Percentiles rank a stretch among this genome's conserved stretches.
These are phyloP conservation scores for Phasia obesa DNA, from an alignment of 2,888 invertebrate genomes.

Conservation along the genomic window DNA sequence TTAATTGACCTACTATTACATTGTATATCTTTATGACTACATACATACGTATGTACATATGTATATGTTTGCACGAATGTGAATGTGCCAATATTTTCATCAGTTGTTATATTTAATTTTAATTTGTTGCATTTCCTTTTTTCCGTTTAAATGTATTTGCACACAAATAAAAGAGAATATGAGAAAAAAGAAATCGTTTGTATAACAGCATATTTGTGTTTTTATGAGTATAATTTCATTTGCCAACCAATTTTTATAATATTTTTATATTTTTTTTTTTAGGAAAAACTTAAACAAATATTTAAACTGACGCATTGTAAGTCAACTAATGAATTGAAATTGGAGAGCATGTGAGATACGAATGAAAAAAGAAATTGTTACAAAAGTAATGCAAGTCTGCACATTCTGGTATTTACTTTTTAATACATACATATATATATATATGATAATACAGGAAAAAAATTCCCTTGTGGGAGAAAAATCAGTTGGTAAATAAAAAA, in stretches of 20 bases:
- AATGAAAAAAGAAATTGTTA: neutral
- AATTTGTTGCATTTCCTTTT: slow-evolving; percentile 53
- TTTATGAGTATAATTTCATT: neutral
- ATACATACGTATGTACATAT: too few relatives aligned
- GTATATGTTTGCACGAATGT: neutral
- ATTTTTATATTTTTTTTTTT: slow-evolving; percentile 32
- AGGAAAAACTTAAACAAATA: slow-evolving; percentile 16
- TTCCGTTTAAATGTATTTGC: neutral
- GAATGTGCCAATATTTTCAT: slow-evolving; percentile 7
- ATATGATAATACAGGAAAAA: too few relatives aligned
- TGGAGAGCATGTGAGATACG: slow-evolving; percentile 9
- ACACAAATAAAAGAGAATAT: neutral
- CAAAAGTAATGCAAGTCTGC: neutral
- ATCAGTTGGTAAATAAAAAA: too few relatives aligned
- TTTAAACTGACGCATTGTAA: slow-evolving; percentile 41
- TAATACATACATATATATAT: too few relatives aligned
- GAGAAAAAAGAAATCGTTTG: slow-evolving; percentile 20
- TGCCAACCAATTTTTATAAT: slow-evolving; percentile 6
- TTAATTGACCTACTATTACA: too few relatives aligned
- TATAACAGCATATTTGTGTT: neutral
- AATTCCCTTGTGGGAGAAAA: too few relatives aligned
- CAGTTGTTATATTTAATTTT: slow-evolving; percentile 50
- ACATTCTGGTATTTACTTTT: slow-evolving; percentile 12
- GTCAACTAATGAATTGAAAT: slow-evolving; percentile 59
- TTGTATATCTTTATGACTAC: too few relatives aligned